These are phyloP conservation scores for Pycnonotus jocosus DNA, from an alignment of 2,113 vertebrate species.

Conservation along the genomic window DNA sequence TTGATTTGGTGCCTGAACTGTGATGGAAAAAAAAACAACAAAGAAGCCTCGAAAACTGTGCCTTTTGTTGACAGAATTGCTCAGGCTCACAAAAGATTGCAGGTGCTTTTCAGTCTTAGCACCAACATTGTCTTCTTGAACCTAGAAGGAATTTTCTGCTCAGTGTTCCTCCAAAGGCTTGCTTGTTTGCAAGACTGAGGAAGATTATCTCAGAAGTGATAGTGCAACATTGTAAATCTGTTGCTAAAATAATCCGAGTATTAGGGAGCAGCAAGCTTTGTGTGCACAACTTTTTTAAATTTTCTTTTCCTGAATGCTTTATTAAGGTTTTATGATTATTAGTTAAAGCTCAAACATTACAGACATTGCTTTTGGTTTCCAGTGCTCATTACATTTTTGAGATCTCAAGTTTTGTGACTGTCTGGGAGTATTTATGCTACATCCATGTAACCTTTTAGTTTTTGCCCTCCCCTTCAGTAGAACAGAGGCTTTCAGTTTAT, in stretches of 20 bases:
- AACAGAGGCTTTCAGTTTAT: background rate
- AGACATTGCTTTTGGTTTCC: background rate
- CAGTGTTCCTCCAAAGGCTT: background rate
- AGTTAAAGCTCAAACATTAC: background rate
- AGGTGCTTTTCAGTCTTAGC: background rate
- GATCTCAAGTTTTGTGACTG: background rate
- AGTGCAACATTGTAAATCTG: background rate
- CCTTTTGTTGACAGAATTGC: background rate
- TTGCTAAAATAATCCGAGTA: background rate
- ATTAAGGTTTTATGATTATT: background rate
- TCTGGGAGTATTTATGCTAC: background rate
- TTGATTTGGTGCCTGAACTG: background rate
- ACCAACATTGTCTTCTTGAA: background rate
- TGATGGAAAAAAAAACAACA: too few species aligned
- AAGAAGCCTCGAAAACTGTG: background rate
- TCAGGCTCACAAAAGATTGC: background rate
- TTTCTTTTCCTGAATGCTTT: background rate
- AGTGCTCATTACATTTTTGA: background rate
- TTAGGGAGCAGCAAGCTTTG: background rate
- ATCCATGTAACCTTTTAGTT: background rate
- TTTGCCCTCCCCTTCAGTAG: background rate
- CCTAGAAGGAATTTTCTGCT: background rate
- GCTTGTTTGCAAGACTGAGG: background rate
- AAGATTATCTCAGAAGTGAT: background rate
- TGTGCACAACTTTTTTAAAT: background rate